Conservation (phyloP, 1,140 invertebrate genomes). For the Lasioglossum baleicum region DNA sequence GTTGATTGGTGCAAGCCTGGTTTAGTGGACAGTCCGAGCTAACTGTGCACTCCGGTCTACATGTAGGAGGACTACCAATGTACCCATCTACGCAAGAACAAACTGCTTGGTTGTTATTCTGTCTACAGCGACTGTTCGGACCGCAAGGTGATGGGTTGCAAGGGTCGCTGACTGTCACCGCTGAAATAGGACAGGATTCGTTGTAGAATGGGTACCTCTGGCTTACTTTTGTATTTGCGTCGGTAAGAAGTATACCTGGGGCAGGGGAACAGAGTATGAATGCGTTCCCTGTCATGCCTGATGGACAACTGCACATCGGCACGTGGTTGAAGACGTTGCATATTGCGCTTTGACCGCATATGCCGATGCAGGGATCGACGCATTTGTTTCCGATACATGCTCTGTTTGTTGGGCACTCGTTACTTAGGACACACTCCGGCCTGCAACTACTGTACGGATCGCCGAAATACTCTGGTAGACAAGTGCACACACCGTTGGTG, state of each 20-base stretch:
- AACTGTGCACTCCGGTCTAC: constrained; percentile 84
- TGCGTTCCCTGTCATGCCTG: constrained; percentile 86
- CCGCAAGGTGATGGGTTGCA: constrained; percentile 83
- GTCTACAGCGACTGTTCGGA: constrained; percentile 83
- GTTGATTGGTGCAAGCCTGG: constrained; percentile 84
- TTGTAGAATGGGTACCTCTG: not conserved
- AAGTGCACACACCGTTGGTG: constrained; percentile 82
- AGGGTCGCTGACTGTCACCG: constrained; percentile 67
- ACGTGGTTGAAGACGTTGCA: constrained; percentile 87
- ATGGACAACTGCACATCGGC: constrained; percentile 85
- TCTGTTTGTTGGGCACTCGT: constrained; percentile 84
- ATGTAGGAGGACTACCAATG: constrained; percentile 83
- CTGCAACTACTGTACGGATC: constrained; percentile 86
- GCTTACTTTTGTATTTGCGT: no score
- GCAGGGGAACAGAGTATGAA: constrained; percentile 83
- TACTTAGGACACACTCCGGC: constrained; percentile 85
- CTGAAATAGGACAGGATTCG: constrained; percentile 60
- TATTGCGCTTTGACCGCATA: constrained; percentile 85
- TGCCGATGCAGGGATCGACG: constrained; percentile 86
- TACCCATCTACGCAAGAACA: constrained; percentile 84
- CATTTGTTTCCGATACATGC: constrained; percentile 89
- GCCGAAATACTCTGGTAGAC: constrained; percentile 83
- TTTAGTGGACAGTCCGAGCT: constrained; percentile 84
- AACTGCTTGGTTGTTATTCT: constrained; percentile 79
- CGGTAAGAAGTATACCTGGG: constrained; percentile 72